Conservation (phyloP, 2,113 vertebrate species). For the Menura novaehollandiae region DNA sequence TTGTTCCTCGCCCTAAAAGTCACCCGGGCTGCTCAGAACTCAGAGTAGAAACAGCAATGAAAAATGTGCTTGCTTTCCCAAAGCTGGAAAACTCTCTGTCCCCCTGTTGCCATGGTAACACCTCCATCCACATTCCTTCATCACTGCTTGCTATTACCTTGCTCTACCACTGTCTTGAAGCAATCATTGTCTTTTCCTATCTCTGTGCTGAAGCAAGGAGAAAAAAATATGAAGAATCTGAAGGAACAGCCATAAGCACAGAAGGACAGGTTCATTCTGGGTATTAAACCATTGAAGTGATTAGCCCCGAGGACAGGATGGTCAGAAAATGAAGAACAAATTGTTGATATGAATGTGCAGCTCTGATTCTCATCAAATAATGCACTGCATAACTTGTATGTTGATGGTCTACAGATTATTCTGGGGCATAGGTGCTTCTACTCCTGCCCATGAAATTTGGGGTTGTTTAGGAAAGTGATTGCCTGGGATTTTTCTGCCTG, state of each 20-base stretch:
- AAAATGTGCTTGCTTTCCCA: neutral
- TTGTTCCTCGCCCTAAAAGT: neutral
- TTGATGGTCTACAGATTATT: neutral
- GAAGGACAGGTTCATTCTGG: neutral
- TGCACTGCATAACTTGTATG: neutral
- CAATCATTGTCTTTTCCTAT: neutral
- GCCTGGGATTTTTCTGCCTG: neutral
- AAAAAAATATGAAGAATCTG: neutral
- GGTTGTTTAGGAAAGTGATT: neutral
- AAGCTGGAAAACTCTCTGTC: slow-evolving; percentile 2
- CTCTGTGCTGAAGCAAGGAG: neutral
- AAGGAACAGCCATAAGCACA: neutral
- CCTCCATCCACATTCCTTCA: neutral
- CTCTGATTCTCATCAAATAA: neutral
- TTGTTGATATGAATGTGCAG: neutral
- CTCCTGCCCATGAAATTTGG: neutral
- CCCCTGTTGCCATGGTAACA: slow-evolving; percentile 54
- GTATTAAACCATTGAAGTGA: neutral
- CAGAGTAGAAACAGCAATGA: neutral
- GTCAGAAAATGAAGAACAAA: neutral
- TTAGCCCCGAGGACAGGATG: neutral
- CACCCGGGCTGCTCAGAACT: neutral
- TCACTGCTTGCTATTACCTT: slow-evolving; percentile 14
- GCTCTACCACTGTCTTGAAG: neutral
- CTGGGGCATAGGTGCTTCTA: neutral